Evolutionary conservation across 2,797 vertebrate genomes (phyloP).

Genomic region (Leptoclinus maculatus): DNA sequence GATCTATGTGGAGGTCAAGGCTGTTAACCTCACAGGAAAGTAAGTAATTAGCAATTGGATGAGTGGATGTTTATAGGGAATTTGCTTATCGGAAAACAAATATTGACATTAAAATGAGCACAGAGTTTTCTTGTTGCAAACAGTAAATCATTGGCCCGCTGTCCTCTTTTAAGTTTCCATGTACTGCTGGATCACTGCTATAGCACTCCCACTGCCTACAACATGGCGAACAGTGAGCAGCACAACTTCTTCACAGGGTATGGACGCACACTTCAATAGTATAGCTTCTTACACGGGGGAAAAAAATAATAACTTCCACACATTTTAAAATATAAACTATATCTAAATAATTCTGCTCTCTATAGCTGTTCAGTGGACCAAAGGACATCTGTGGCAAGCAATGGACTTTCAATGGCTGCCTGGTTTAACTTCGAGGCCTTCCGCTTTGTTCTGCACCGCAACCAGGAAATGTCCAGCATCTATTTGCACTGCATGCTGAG

Average conservation of each 20-base stretch:
- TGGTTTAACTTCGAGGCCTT: constrained; percentile 85
- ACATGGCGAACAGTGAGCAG: constrained; percentile 52
- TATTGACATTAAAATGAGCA: background rate
- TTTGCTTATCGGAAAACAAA: constrained; percentile 7
- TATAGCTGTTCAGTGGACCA: constrained; percentile 72
- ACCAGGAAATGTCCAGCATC: constrained; percentile 78
- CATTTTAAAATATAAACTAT: background rate
- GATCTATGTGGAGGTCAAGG: constrained; percentile 83
- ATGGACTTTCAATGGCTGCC: constrained; percentile 73
- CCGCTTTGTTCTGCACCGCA: constrained; percentile 83
- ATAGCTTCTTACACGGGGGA: background rate
- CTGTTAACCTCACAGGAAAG: constrained; percentile 85
- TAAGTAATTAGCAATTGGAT: constrained; percentile 62
- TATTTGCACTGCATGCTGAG: constrained; percentile 86
- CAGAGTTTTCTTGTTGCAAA: background rate
- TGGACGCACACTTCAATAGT: background rate
- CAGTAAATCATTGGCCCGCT: constrained; percentile 2
- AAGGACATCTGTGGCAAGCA: constrained; percentile 65
- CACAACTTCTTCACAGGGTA: constrained; percentile 84
- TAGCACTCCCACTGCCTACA: constrained; percentile 80
- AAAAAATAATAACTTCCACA: background rate
- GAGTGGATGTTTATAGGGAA: background rate
- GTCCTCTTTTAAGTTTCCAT: constrained; percentile 77
- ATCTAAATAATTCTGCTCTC: constrained; percentile 1
- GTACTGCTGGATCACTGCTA: constrained; percentile 86